Percentiles rank a stretch among this genome's conserved stretches.
phyloP scores from a whole-genome alignment of 2,888 invertebrate species.

The Zaprionus obscuricornis region DNA sequence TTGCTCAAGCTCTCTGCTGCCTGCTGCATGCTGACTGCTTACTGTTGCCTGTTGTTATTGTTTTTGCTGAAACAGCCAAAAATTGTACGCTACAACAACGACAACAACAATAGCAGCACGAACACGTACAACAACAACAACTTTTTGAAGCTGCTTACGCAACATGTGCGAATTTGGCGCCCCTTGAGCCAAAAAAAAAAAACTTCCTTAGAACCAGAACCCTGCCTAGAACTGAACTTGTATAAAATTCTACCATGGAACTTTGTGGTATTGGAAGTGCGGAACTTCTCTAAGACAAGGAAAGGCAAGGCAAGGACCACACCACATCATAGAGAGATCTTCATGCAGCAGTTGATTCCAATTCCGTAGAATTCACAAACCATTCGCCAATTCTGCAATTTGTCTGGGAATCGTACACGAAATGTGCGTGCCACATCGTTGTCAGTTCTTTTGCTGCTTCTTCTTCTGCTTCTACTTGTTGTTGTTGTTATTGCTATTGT shows the following conservation, averaged over 20 bases:
- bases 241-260: no score
- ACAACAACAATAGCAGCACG: conserved; percentile 13
- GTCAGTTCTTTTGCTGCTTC: conserved; percentile 26
- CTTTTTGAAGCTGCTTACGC: conserved; percentile 50
- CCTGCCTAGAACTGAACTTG: background rate
- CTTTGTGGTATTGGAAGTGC: no score
- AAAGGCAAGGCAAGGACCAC: no score
- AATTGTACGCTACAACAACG: conserved; percentile 30
- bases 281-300: no score
- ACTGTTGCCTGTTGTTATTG: conserved; percentile 49
- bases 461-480: conserved; percentile 13
- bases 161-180: conserved; percentile 48
- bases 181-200: conserved; percentile 17
- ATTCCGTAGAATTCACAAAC: conserved; percentile 71
- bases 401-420: conserved; percentile 75
- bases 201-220: no score
- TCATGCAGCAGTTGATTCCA: conserved; percentile 57
- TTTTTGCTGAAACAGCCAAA: conserved; percentile 32
- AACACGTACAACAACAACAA: conserved; percentile 23
- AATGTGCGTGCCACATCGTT: conserved; percentile 72
- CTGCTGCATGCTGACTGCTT: conserved; percentile 20
- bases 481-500: conserved; percentile 8
- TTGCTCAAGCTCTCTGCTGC: background rate
- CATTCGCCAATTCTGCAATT: conserved; percentile 76
- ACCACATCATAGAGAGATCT: conserved; percentile 68